phyloP scores from a whole-genome alignment of 2,113 vertebrate genomes.

The Chrysemys picta region DNA sequence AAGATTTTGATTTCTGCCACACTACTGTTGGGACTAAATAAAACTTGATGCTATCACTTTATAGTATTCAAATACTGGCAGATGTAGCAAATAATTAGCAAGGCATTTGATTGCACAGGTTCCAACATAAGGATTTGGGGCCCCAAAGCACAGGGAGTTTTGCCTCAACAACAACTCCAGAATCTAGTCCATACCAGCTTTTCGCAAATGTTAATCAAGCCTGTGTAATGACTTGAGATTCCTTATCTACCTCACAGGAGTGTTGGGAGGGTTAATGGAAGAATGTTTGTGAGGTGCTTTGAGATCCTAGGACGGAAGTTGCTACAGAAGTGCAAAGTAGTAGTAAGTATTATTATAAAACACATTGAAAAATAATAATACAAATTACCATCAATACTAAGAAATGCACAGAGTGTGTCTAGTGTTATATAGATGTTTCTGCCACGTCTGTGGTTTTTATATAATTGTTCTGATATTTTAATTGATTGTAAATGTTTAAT shows the following conservation, averaged over 20 bases:
- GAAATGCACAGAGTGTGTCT: background rate
- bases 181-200: background rate
- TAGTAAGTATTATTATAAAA: background rate
- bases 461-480: background rate
- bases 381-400: background rate
- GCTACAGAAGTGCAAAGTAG: background rate
- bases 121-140: background rate
- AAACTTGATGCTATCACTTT: conserved; percentile 7
- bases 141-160: background rate
- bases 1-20: background rate
- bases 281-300: background rate
- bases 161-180: background rate
- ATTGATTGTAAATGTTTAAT: background rate
- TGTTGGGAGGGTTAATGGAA: background rate
- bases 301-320: background rate
- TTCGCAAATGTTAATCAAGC: background rate
- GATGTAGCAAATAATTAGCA: conserved; percentile 14
- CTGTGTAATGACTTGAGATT: background rate
- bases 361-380: background rate
- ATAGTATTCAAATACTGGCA: background rate
- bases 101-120: background rate
- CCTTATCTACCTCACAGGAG: background rate
- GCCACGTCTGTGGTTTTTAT: background rate
- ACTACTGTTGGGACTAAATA: background rate
- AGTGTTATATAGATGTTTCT: background rate